phyloP scores from a whole-genome alignment of 2,888 invertebrate species.

The Tanypteryx hageni region DNA sequence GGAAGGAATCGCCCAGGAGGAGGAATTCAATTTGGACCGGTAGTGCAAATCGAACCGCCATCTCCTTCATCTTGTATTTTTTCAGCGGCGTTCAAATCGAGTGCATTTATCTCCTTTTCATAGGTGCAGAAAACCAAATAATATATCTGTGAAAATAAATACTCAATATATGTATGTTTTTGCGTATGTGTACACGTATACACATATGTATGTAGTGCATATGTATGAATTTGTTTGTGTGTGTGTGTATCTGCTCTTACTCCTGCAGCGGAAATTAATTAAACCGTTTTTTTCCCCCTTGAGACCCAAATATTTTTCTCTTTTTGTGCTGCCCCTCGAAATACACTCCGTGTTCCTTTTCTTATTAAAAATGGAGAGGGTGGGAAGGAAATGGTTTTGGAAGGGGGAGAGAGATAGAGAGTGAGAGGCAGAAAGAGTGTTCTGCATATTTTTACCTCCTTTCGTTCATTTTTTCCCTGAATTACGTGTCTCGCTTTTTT shows the following conservation, averaged over 20 bases:
- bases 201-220: neutral
- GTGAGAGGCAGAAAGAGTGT: neutral
- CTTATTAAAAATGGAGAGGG: conserved; percentile 25
- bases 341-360: conserved; percentile 28
- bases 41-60: neutral
- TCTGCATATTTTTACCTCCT: neutral
- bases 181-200: neutral
- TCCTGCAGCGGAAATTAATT: conserved; percentile 18
- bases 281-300: neutral
- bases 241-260: neutral
- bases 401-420: neutral
- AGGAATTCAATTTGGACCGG: neutral
- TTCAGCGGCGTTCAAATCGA: neutral
- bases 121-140: too few species aligned
- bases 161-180: too few species aligned
- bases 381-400: neutral
- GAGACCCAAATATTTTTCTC: neutral
- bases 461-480: conserved; percentile 26
- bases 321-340: conserved; percentile 11
- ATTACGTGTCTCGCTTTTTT: neutral
- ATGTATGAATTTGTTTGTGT: too few species aligned
- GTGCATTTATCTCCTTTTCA: too few species aligned
- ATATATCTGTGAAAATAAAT: too few species aligned
- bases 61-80: neutral
- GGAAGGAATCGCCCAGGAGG: neutral